phyloP scores from a whole-genome alignment of 2,113 vertebrate genomes.

The Syrrhaptes paradoxus region DNA sequence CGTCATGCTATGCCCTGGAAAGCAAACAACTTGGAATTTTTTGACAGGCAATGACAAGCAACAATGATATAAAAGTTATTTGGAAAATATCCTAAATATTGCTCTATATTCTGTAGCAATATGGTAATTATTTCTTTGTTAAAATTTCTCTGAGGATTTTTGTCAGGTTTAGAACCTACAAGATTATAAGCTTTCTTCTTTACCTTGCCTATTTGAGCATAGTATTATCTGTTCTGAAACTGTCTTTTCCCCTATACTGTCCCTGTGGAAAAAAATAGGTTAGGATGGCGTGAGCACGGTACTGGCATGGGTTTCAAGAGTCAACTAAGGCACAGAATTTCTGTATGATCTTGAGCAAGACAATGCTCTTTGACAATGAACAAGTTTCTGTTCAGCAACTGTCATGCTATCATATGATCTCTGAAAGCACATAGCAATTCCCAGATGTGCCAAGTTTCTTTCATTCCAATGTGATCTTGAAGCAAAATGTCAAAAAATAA shows the following conservation, averaged over 20 bases:
- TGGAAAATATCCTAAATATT: background rate
- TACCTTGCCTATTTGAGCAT: background rate
- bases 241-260: background rate
- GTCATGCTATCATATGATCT: background rate
- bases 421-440: background rate
- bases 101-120: background rate
- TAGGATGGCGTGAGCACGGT: background rate
- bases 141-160: background rate
- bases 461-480: background rate
- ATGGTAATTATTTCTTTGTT: background rate
- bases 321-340: background rate
- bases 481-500: background rate
- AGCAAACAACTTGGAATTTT: background rate
- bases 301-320: background rate
- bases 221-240: background rate
- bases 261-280: background rate
- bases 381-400: background rate
- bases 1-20: background rate
- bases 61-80: background rate
- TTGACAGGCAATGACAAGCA: background rate
- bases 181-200: background rate
- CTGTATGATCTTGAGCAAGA: background rate
- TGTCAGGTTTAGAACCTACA: background rate
- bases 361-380: background rate
- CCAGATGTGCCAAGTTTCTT: background rate